Percentiles rank a stretch among this genome's conserved stretches.
phyloP scores from a whole-genome alignment of 2,113 vertebrate species.

The Tachysurus vachellii region DNA sequence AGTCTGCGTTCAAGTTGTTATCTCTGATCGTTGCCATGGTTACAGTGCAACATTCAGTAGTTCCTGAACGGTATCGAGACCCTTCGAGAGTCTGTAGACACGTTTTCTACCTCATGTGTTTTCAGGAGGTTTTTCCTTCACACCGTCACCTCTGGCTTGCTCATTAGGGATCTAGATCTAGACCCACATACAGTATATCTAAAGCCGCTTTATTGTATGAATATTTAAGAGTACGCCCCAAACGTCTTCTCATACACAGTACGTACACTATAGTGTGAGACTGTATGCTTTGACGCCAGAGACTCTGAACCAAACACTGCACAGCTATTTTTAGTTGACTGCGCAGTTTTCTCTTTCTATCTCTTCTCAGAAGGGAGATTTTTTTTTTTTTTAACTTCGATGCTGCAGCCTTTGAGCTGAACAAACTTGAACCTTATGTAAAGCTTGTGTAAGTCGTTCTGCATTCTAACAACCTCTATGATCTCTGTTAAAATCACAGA shows the following conservation, averaged over 20 bases:
- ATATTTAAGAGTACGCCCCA: not conserved
- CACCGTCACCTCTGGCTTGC: not conserved
- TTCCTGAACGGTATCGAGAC: not conserved
- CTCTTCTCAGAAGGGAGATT: slow-evolving; percentile 31
- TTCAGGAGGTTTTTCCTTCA: not conserved
- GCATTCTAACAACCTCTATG: not conserved
- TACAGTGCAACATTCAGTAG: not conserved
- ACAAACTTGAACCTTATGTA: slow-evolving; percentile 35
- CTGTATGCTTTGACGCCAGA: not conserved
- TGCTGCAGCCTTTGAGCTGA: not conserved
- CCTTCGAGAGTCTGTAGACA: not conserved
- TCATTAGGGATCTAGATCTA: not conserved
- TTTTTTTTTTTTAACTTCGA: not conserved
- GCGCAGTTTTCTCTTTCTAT: slow-evolving; percentile 3
- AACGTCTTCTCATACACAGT: not conserved
- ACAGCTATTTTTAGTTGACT: slow-evolving; percentile 5
- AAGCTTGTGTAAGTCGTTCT: slow-evolving; percentile 42
- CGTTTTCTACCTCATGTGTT: not conserved
- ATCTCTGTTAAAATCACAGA: not conserved
- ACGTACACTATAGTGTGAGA: not conserved
- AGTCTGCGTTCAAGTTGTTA: not conserved
- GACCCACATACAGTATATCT: too few relatives aligned
- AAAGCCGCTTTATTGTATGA: not conserved
- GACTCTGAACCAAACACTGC: not conserved
- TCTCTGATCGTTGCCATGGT: not conserved